Base-by-base conservation (phyloP, 1,140 invertebrate genomes). In the Dufourea novaeangliae region DNA sequence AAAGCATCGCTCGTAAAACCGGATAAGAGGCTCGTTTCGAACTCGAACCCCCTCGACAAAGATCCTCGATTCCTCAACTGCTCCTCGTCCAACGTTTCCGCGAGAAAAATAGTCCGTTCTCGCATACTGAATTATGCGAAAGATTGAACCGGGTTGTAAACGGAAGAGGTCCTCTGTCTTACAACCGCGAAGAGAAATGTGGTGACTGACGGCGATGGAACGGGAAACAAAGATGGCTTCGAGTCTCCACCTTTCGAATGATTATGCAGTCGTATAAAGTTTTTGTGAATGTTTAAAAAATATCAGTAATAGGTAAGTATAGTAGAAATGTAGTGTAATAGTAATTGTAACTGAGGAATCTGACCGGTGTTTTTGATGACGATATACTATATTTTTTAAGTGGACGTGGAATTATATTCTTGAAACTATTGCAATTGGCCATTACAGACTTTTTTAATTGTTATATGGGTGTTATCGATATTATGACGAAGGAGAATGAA, bases 1-100 rank as follows among this genome's bases (percentile, higher is more conserved):
- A 54, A 46, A 83, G n/a, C 66, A 62, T 67, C 34, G 50, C 72
- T 80, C 82, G 78, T 85, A 85, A 85, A 84, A 59, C 69, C 52
- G 37, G 25, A 27, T 52, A 73, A 84, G 56, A 63, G 67, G 81
- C 77, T 84, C 80, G 64, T 83, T 54, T 79, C 81, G 56, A 83
- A 80, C 77, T 83, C 72, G 50, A 74, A 68, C 52, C 44, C 41
- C 41, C 61, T 37, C 50, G 52, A 57, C 62, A n/a, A 74, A 57
- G 63, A 68, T 68, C 63, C 70, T 73, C 70, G 41, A 73, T 64
- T 75, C 72, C 17, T 67, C 72, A 10, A 68, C 68, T 68, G 50
- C 52, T 46, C n/a, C 39, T 46, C 50, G 63, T 44, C 37, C 34
- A 25, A 44, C 41, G 62, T 56, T 32, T 34, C 37, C 50, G 20